phyloP scores from a whole-genome alignment of 2,888 invertebrate species.

The Tenthredo distinguenda region DNA sequence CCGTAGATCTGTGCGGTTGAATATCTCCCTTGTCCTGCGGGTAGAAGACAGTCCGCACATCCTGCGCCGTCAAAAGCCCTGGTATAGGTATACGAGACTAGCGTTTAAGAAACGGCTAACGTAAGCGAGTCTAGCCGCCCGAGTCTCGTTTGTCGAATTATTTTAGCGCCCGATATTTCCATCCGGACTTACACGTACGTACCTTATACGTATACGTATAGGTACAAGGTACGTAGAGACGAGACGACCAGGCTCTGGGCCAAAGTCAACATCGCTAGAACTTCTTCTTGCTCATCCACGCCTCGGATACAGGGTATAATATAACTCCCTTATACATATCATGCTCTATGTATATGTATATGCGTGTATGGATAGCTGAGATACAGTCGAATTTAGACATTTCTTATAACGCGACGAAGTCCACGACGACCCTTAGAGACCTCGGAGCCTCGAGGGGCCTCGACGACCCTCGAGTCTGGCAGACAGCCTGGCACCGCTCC shows the following conservation, averaged over 20 bases:
- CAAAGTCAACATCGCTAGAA: constrained; percentile 45
- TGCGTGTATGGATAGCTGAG: not conserved
- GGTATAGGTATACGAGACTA: not conserved
- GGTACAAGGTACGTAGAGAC: constrained; percentile 54
- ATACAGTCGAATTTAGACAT: not conserved
- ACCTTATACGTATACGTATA: not conserved
- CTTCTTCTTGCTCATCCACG: constrained; percentile 11
- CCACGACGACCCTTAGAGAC: not conserved
- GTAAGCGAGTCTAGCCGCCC: not conserved
- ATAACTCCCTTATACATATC: not conserved
- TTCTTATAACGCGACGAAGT: not conserved
- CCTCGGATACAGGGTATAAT: constrained; percentile 7
- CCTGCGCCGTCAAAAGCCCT: not conserved
- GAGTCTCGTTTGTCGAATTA: constrained; percentile 70
- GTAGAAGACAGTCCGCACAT: not conserved
- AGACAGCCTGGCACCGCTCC: constrained; percentile 47
- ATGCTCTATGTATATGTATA: not conserved
- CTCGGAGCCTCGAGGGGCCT: not conserved
- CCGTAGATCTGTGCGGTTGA: not conserved
- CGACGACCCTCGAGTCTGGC: constrained; percentile 22
- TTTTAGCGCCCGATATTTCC: constrained; percentile 78
- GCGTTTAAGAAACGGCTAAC: constrained; percentile 1
- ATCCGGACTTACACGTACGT: constrained; percentile 67
- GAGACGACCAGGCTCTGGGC: constrained; percentile 60
- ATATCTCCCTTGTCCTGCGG: constrained; percentile 2